Percentiles rank a stretch among this genome's conserved stretches.
phyloP scores from a whole-genome alignment of 2,888 invertebrate genomes.

The Eristalinus sepulchralis region DNA sequence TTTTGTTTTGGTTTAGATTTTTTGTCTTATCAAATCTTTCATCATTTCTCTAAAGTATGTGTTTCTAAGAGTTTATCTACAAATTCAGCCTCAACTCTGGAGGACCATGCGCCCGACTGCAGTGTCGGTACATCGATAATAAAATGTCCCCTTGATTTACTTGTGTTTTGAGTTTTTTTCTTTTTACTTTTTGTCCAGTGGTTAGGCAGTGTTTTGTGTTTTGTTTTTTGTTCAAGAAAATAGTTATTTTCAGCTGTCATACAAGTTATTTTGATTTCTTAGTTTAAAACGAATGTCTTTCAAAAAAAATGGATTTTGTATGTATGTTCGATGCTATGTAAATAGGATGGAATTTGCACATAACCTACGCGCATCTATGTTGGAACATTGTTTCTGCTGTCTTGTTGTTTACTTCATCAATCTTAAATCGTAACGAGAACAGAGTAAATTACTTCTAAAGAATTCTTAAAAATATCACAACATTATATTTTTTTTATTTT shows the following conservation, averaged over 20 bases:
- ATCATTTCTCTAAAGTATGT: conserved; percentile 6
- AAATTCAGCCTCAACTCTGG: conserved; percentile 14
- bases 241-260: conserved; percentile 22
- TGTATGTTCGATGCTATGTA: conserved; percentile 27
- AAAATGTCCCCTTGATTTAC: conserved; percentile 6
- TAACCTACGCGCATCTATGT: conserved; percentile 17
- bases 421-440: conserved; percentile 26
- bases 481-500: conserved; percentile 44
- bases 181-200: not conserved
- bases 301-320: not conserved
- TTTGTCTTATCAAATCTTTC: conserved; percentile 29
- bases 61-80: conserved; percentile 16
- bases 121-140: conserved; percentile 19
- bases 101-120: conserved; percentile 21
- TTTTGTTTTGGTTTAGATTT: not conserved
- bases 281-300: conserved; percentile 4
- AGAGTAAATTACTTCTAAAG: conserved; percentile 30
- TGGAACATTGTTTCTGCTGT: conserved; percentile 26
- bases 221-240: not conserved
- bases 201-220: conserved; percentile 44
- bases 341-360: conserved; percentile 51
- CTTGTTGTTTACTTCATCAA: conserved; percentile 29
- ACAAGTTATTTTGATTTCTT: conserved; percentile 37
- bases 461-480: conserved; percentile 62
- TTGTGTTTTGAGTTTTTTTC: not conserved